Evolutionary conservation across 2,888 invertebrate species (phyloP).

Genomic region (Tyria jacobaeae): DNA sequence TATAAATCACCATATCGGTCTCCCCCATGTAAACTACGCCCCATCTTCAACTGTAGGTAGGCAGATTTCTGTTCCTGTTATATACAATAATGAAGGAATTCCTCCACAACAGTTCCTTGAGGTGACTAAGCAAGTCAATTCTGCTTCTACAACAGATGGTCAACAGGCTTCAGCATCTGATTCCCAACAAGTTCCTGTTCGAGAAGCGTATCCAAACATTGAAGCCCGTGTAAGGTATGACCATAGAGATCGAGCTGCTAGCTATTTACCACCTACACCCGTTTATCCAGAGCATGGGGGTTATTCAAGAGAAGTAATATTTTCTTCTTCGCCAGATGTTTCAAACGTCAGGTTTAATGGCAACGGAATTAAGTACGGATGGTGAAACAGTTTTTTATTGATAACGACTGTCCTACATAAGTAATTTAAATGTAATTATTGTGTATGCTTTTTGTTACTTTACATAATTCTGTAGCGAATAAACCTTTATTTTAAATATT

Average conservation of each 20-base stretch:
- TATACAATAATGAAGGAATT: conserved; percentile 7
- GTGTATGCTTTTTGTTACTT: neutral
- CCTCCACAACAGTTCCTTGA: neutral
- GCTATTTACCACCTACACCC: neutral
- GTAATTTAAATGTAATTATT: conserved; percentile 1
- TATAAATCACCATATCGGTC: neutral
- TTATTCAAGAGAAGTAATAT: conserved; percentile 33
- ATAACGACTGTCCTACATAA: conserved; percentile 1
- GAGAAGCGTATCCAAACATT: conserved; percentile 27
- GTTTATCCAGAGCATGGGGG: conserved; percentile 11
- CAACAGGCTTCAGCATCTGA: conserved; percentile 13
- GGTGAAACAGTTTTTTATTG: conserved; percentile 43
- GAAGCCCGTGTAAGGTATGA: conserved; percentile 8
- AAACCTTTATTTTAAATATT: too few relatives aligned
- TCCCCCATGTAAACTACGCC: neutral
- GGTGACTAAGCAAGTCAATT: neutral
- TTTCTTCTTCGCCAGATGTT: conserved; percentile 62
- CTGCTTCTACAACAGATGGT: neutral
- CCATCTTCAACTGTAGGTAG: neutral
- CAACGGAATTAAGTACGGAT: conserved; percentile 70
- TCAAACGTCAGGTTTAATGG: conserved; percentile 87
- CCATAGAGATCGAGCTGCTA: conserved; percentile 11
- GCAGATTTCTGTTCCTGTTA: conserved; percentile 10
- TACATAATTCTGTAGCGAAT: too few relatives aligned
- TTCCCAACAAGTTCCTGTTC: conserved; percentile 31